Percentiles rank a stretch among this genome's conserved stretches.
phyloP scores from a whole-genome alignment of 2,888 invertebrate species.

The Leptopilina drosophilae region DNA sequence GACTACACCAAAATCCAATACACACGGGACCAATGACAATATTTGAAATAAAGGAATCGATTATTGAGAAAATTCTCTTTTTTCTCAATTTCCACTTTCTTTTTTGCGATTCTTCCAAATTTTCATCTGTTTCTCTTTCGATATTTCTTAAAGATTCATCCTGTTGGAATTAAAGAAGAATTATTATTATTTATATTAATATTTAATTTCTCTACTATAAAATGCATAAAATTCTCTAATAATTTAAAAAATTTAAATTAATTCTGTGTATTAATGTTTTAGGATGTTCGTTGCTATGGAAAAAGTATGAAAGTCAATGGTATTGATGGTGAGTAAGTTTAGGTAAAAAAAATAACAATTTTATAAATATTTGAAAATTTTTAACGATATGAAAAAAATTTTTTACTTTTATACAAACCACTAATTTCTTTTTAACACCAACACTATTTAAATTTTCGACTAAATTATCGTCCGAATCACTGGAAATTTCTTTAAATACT shows the following conservation, averaged over 20 bases:
- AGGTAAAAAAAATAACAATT: no score
- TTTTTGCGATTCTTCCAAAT: not conserved
- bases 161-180: no score
- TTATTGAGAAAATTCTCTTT: conserved; percentile 62
- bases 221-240: not conserved
- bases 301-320: no score
- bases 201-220: not conserved
- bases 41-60: conserved; percentile 77
- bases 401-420: conserved; percentile 13
- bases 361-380: no score
- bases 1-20: conserved; percentile 79
- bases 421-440: not conserved
- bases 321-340: no score
- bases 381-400: not conserved
- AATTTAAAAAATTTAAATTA: not conserved
- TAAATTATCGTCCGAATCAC: not conserved
- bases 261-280: no score
- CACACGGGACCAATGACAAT: conserved; percentile 78
- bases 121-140: not conserved
- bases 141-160: no score
- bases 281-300: no score
- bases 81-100: not conserved
- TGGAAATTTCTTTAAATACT: not conserved
- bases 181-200: not conserved
- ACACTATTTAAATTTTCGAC: not conserved